phyloP scores from a whole-genome alignment of 2,113 vertebrate species.

The Bothrops jararaca region DNA sequence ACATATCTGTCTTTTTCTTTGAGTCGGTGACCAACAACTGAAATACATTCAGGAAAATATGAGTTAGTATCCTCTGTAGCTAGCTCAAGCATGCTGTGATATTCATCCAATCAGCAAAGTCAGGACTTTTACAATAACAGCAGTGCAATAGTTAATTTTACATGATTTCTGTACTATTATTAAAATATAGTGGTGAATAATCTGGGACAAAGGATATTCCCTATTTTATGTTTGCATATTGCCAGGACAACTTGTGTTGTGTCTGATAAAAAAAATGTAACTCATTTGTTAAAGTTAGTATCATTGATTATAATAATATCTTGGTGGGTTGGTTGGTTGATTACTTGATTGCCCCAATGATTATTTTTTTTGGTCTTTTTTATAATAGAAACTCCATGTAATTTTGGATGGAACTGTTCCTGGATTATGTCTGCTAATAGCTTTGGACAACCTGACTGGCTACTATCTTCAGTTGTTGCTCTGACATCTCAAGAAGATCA shows the following conservation, averaged over 20 bases:
- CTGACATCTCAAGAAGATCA: conserved; percentile 51
- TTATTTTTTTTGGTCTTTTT: conserved; percentile 34
- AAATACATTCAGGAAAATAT: neutral
- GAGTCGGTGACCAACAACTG: neutral
- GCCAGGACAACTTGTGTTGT: neutral
- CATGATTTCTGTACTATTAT: neutral
- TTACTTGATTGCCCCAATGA: neutral
- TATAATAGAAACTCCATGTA: conserved; percentile 52
- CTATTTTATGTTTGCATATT: neutral
- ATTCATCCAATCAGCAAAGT: neutral
- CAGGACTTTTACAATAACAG: neutral
- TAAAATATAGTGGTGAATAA: neutral
- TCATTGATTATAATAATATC: neutral
- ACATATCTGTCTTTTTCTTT: neutral
- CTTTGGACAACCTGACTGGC: conserved; percentile 64
- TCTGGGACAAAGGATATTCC: neutral
- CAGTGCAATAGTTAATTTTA: neutral
- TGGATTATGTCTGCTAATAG: conserved; percentile 57
- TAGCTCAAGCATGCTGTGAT: neutral
- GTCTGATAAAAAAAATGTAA: neutral
- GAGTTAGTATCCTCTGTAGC: too few relatives aligned
- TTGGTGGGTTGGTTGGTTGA: neutral
- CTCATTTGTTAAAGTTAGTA: neutral
- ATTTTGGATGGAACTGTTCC: conserved; percentile 58
- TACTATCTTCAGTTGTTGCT: conserved; percentile 49